phyloP scores from a whole-genome alignment of 2,797 vertebrate species.

The Craterocephalus amniculus region DNA sequence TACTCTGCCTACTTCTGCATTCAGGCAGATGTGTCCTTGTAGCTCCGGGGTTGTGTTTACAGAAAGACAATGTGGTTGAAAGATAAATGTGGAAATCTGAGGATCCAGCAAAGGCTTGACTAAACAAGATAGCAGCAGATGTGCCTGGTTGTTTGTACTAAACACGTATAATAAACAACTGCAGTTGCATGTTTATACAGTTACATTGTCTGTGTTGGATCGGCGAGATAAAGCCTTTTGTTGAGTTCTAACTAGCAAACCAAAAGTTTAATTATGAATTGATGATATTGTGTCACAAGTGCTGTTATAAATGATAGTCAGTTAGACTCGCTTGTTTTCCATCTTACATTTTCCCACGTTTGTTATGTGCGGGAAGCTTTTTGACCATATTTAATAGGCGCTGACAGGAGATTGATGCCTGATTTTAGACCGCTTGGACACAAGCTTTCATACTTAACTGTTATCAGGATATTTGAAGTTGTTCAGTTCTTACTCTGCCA shows the following conservation, averaged over 20 bases:
- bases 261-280: constrained; percentile 10
- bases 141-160: constrained; percentile 30
- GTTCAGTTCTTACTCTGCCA: constrained; percentile 4
- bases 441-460: constrained; percentile 14
- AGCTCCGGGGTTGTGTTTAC: constrained; percentile 22
- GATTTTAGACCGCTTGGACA: constrained; percentile 12
- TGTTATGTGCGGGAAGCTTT: not conserved
- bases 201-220: constrained; percentile 19
- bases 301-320: not conserved
- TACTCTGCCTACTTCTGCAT: constrained; percentile 19
- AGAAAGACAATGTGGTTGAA: constrained; percentile 22
- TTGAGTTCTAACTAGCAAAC: not conserved
- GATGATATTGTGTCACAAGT: not conserved
- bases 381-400: not conserved
- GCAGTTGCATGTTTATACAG: constrained; percentile 45
- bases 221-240: constrained; percentile 36
- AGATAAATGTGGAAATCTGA: constrained; percentile 46
- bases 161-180: constrained; percentile 39
- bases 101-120: constrained; percentile 35
- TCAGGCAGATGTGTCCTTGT: constrained; percentile 47
- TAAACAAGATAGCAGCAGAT: constrained; percentile 42
- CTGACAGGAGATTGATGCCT: not conserved
- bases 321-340: not conserved
- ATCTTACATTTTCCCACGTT: not conserved
- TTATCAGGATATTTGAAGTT: constrained; percentile 28